Percentiles rank a stretch among this genome's conserved stretches.
phyloP scores from a whole-genome alignment of 2,888 invertebrate species.

The Metallyticus violacea region DNA sequence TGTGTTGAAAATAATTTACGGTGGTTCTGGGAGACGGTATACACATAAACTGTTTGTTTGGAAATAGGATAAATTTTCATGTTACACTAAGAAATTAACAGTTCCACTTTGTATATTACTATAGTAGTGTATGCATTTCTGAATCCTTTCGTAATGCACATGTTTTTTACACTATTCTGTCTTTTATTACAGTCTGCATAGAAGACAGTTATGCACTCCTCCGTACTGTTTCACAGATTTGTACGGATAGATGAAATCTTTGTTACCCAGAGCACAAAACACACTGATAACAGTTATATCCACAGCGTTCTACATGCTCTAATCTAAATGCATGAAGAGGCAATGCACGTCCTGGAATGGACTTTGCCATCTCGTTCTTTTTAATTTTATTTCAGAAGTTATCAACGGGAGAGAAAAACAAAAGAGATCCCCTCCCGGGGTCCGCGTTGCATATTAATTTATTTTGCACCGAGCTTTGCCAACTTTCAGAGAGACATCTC shows the following conservation, averaged over 20 bases:
- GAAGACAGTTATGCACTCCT: neutral
- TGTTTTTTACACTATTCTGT: too few species aligned
- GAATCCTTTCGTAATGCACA: too few species aligned
- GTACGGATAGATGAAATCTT: neutral
- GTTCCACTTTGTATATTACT: too few species aligned
- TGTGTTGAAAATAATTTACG: too few species aligned
- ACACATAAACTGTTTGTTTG: too few species aligned
- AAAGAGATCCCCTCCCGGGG: neutral
- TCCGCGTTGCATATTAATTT: neutral
- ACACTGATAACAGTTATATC: neutral
- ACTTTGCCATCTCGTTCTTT: neutral
- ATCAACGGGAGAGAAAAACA: neutral
- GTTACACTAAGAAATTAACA: too few species aligned
- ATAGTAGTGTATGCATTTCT: too few species aligned
- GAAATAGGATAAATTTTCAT: too few species aligned
- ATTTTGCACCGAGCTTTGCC: neutral
- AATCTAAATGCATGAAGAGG: neutral
- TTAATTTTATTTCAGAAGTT: neutral
- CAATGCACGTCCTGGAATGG: neutral
- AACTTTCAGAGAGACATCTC: neutral
- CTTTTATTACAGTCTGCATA: neutral
- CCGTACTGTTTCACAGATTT: neutral
- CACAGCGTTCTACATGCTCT: neutral
- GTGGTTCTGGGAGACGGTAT: too few species aligned
- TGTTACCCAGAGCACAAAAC: neutral